Base-by-base conservation (phyloP, 2,797 vertebrate genomes). In the Phalloptychus januarius region DNA sequence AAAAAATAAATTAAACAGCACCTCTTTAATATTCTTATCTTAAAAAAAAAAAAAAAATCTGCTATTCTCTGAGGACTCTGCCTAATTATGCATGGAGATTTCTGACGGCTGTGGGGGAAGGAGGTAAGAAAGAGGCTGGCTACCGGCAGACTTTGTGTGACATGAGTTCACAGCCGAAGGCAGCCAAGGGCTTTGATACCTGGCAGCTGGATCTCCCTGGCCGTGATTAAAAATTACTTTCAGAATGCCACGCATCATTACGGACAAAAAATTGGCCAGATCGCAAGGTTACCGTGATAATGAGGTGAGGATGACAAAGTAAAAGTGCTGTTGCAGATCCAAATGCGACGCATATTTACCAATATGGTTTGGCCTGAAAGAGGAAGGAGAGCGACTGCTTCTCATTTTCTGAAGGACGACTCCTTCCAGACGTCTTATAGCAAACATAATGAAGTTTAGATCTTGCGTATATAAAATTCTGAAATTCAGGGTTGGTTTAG, bases 31-130 rank as follows among this genome's bases (percentile, higher is more conserved):
- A 79, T 77, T 76, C 58, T 81, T 58, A 79, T 87, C 74, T 87
- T 84, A 36, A 56, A 72, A 13, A 46, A 54, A 74, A 74, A 63
- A 72, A 78, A 77, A 77, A 72, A n/a, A 12, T 76, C 72, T 70
- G 50, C 74, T 81, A 82, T 86, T 88, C 90, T 92, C 91, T 3
- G 45, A 80, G 86, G 91, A 89, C 82, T 87, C 77, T 77, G 78
- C 76, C 84, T 94, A 91, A 95, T 94, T 95, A 94, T 93, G 88
- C 85, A 86, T 89, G 86, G 83, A 87, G 86, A 92, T 87, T 84
- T 86, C 88, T 91, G 86, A 87, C 77, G 87, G 89, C 78, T 80
- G 61, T 78, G 31, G 86, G 80, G 83, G 86, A 83, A 65, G 87
- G 85, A 76, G 85, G 83, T 73, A 84, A 81, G 80, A 54, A 31